Percentiles rank a stretch among this genome's conserved stretches.
These are phyloP conservation scores for Imbricaverruca yamaguchii DNA, from an alignment of 2,888 invertebrate species.

Conservation along the genomic window DNA sequence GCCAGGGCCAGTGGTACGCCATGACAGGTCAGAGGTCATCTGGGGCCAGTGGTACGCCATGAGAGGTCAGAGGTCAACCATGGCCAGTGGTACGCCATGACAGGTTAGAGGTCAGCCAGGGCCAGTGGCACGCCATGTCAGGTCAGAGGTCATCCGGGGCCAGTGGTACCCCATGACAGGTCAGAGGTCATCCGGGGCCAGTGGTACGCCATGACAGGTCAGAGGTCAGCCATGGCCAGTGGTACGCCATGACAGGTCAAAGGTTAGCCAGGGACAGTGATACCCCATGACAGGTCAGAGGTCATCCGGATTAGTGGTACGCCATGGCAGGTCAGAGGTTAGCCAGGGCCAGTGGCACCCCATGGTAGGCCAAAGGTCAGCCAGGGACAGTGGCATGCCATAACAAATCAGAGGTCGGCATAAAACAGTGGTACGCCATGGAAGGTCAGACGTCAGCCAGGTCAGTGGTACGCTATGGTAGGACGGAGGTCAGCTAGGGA, in stretches of 20 bases:
- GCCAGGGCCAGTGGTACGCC: background rate
- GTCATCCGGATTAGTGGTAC: background rate
- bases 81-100: background rate
- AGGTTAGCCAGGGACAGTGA: background rate
- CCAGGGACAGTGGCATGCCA: slow-evolving; percentile 76
- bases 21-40: background rate
- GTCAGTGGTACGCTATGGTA: background rate
- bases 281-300: background rate
- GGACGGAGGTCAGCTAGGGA: too few species aligned
- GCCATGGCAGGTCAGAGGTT: background rate
- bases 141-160: background rate
- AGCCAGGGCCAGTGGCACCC: background rate
- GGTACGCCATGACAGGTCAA: background rate
- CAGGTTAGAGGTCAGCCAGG: background rate
- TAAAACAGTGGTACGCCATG: background rate
- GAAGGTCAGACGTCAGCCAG: background rate
- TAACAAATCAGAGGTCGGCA: slow-evolving; percentile 52
- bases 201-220: background rate
- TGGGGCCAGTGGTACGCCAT: background rate
- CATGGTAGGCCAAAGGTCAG: slow-evolving; percentile 50
- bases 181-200: background rate
- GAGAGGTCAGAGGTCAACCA: background rate
- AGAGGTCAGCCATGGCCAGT: background rate
- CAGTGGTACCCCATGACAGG: background rate
- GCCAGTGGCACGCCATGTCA: background rate